These are phyloP conservation scores for Ephestia elutella DNA, from an alignment of 1,140 invertebrate species.

Conservation along the genomic window DNA sequence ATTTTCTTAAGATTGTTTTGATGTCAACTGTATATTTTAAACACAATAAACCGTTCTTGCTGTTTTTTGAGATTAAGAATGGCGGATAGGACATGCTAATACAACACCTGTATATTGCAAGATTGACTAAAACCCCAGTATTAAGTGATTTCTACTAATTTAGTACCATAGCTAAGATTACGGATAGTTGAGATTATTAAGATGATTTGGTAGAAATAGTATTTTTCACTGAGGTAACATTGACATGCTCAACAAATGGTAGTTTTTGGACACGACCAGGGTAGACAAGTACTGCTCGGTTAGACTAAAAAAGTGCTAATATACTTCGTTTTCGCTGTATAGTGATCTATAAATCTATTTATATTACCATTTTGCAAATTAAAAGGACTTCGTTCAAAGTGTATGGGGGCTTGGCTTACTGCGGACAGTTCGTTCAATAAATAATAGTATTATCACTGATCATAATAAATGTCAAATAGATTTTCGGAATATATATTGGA, in stretches of 20 bases:
- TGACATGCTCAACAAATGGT: conserved; percentile 22
- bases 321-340: not conserved
- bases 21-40: too few species aligned
- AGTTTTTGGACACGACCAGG: conserved; percentile 18
- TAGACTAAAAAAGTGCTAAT: conserved; percentile 22
- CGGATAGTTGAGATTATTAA: conserved; percentile 2
- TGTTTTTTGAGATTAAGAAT: too few species aligned
- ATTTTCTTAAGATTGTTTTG: too few species aligned
- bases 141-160: not conserved
- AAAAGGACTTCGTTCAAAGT: too few species aligned
- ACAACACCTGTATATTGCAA: not conserved
- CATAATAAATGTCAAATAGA: too few species aligned
- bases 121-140: not conserved
- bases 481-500: too few species aligned
- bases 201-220: conserved; percentile 10
- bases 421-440: too few species aligned
- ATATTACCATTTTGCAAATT: not conserved
- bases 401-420: too few species aligned
- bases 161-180: not conserved
- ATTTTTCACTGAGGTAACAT: conserved; percentile 23
- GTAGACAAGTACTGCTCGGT: conserved; percentile 18
- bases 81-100: not conserved
- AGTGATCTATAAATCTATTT: not conserved
- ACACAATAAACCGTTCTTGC: too few species aligned
- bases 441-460: too few species aligned